Percentiles rank a stretch among this genome's conserved stretches.
Conservation (phyloP, 1,140 invertebrate genomes). For the Ceratosolen fusciceps region DNA sequence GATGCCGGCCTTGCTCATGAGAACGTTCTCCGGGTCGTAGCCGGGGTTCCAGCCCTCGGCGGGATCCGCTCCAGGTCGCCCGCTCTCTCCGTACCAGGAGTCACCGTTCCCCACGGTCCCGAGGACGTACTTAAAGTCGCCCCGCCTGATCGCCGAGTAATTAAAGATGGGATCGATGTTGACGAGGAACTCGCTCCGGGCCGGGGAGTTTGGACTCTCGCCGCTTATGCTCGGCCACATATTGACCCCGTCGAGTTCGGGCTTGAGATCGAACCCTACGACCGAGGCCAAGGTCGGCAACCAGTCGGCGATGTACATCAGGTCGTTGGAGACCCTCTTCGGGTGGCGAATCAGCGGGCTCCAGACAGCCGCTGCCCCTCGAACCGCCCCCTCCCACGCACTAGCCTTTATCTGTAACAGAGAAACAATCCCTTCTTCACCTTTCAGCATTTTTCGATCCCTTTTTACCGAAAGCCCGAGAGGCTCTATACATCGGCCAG, state of each 20-base stretch:
- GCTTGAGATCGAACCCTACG: conserved; percentile 65
- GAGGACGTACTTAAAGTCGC: conserved; percentile 82
- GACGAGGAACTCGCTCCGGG: conserved; percentile 78
- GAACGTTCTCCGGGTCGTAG: conserved; percentile 69
- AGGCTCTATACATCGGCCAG: too few species aligned
- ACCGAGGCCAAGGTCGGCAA: conserved; percentile 84
- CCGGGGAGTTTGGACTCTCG: conserved; percentile 69
- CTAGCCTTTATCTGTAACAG: conserved; percentile 79
- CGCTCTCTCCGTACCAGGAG: conserved; percentile 76
- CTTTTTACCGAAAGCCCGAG: too few species aligned
- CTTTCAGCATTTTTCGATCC: not conserved
- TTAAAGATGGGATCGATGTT: conserved; percentile 80
- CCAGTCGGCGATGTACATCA: conserved; percentile 91
- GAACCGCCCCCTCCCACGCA: conserved; percentile 89
- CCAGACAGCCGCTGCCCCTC: conserved; percentile 85
- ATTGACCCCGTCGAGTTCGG: conserved; percentile 78
- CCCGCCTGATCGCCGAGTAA: conserved; percentile 76
- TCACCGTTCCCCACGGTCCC: conserved; percentile 73
- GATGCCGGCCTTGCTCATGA: conserved; percentile 69
- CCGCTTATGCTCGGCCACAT: conserved; percentile 78
- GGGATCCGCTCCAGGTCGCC: conserved; percentile 50
- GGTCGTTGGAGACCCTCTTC: conserved; percentile 78
- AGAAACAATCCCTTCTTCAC: not conserved
- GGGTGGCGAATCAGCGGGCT: conserved; percentile 77
- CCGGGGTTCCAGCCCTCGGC: conserved; percentile 52